Evolutionary conservation across 2,113 vertebrate genomes (phyloP).

Genomic region (Colius striatus): DNA sequence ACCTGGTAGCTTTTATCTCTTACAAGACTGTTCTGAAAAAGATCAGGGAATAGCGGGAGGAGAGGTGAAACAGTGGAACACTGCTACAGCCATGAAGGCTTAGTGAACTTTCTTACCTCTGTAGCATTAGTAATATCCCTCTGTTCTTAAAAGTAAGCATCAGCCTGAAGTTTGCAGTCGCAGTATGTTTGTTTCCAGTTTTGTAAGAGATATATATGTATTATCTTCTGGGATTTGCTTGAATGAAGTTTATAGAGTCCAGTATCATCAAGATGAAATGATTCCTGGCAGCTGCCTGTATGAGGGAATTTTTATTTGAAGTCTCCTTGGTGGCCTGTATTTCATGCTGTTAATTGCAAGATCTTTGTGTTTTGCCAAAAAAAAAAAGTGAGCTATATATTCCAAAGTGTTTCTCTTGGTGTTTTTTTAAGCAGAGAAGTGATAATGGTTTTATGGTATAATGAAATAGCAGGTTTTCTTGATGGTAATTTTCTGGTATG

Average conservation of each 20-base stretch:
- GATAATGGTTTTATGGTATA: neutral
- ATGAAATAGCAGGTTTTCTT: neutral
- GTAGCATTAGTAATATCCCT: neutral
- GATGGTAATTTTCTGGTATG: neutral
- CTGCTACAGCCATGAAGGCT: neutral
- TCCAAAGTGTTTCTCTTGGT: neutral
- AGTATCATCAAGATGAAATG: neutral
- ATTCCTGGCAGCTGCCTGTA: neutral
- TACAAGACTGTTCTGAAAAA: neutral
- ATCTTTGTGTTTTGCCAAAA: neutral
- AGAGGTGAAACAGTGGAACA: neutral
- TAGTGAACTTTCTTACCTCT: neutral
- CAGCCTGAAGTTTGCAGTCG: neutral
- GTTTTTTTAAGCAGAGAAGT: neutral
- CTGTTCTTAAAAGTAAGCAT: neutral
- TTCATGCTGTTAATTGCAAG: neutral
- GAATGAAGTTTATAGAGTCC: neutral
- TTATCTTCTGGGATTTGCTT: neutral
- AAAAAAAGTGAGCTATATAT: fast-evolving
- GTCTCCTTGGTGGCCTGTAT: neutral
- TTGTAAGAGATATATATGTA: neutral
- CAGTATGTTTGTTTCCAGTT: neutral
- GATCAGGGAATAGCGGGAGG: fast-evolving
- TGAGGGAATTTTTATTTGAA: neutral
- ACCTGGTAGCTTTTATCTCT: neutral